phyloP scores from a whole-genome alignment of 2,888 invertebrate species.

The Temnothorax rugatulus region DNA sequence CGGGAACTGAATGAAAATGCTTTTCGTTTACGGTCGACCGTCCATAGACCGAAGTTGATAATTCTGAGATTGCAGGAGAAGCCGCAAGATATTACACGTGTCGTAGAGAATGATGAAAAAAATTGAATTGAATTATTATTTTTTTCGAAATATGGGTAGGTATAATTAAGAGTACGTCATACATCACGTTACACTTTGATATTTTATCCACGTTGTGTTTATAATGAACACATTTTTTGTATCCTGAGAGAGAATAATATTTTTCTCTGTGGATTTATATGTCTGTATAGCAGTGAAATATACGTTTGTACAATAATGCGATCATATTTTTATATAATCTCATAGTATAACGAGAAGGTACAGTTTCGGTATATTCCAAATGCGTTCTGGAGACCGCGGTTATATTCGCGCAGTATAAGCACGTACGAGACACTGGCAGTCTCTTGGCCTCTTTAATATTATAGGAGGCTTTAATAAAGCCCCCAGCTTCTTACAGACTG shows the following conservation, averaged over 20 bases:
- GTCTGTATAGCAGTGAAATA: not conserved
- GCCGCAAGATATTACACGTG: not conserved
- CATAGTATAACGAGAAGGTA: slow-evolving; percentile 11
- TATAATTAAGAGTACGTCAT: not conserved
- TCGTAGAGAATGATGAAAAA: not conserved
- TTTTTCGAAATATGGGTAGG: not conserved
- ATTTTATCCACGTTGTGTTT: slow-evolving; percentile 21
- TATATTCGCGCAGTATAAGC: slow-evolving; percentile 29
- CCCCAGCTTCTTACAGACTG: slow-evolving; percentile 67
- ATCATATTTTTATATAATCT: slow-evolving; percentile 40
- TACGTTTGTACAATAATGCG: slow-evolving; percentile 10
- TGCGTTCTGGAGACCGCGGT: slow-evolving; percentile 7
- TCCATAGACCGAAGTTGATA: not conserved
- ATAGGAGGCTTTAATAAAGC: slow-evolving; percentile 71
- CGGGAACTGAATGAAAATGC: slow-evolving; percentile 9
- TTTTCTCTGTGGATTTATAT: slow-evolving; percentile 21
- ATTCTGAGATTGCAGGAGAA: not conserved
- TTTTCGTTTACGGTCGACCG: slow-evolving; percentile 30
- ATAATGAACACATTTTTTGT: slow-evolving; percentile 2
- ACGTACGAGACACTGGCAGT: slow-evolving; percentile 28
- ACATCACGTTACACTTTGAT: slow-evolving; percentile 7
- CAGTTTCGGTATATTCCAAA: slow-evolving; percentile 18
- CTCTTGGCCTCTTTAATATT: slow-evolving; percentile 58
- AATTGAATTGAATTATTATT: slow-evolving; percentile 1
- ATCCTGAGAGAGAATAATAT: not conserved